phyloP scores from a whole-genome alignment of 1,140 invertebrate genomes.

The Aphaenogaster ashmeadi region DNA sequence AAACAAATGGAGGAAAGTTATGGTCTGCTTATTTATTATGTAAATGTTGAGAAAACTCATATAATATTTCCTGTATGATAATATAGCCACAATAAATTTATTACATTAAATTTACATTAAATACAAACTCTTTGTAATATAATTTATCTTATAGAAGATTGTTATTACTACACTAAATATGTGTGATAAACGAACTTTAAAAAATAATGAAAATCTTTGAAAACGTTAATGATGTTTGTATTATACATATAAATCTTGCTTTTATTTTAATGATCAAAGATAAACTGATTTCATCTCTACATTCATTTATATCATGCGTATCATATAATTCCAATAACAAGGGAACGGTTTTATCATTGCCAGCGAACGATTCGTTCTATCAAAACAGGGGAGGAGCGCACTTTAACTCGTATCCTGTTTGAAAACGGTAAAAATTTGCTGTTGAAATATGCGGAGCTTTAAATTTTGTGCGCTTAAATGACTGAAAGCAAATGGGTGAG shows the following conservation, averaged over 20 bases:
- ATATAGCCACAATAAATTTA: constrained; percentile 1
- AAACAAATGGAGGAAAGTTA: neutral
- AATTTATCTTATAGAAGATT: no score
- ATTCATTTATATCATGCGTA: neutral
- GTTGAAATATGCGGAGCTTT: constrained; percentile 40
- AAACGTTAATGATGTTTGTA: neutral
- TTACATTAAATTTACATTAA: neutral
- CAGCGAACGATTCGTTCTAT: constrained; percentile 5
- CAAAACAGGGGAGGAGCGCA: neutral
- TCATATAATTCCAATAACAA: neutral
- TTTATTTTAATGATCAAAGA: neutral
- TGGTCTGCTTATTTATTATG: constrained; percentile 2
- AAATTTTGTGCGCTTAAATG: constrained; percentile 42
- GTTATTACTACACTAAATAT: neutral
- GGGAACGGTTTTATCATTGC: neutral
- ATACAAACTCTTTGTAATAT: neutral
- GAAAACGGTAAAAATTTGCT: constrained; percentile 25
- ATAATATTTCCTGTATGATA: neutral
- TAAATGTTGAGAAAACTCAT: neutral
- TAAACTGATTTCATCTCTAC: neutral
- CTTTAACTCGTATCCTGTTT: constrained; percentile 11
- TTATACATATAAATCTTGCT: neutral
- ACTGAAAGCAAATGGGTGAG: constrained; percentile 42
- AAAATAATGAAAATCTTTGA: constrained; percentile 9
- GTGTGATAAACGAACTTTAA: neutral